These are phyloP conservation scores for Leiothrix lutea DNA, from an alignment of 2,113 vertebrate species.

Conservation along the genomic window DNA sequence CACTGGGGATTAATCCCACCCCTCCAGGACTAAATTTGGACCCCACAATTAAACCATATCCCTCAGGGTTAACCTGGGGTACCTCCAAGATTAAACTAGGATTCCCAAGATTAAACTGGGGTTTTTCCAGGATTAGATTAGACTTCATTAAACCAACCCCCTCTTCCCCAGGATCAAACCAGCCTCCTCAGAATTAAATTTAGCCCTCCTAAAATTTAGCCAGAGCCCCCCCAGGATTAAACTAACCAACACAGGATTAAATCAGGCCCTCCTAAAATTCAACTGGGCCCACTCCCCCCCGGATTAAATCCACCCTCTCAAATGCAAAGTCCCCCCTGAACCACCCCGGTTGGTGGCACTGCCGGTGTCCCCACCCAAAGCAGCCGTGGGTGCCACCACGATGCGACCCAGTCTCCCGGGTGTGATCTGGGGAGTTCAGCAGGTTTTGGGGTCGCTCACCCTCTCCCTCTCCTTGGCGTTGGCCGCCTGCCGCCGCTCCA, in stretches of 20 bases:
- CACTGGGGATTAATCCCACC: not conserved
- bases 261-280: not conserved
- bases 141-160: not conserved
- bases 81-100: not conserved
- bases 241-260: not conserved
- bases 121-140: not conserved
- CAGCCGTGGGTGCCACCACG: accelerated
- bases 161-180: not conserved
- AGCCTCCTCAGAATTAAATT: not conserved
- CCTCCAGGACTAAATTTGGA: not conserved
- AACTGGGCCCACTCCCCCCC: accelerated
- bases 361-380: accelerated
- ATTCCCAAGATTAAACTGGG: not conserved
- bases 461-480: constrained; percentile 30
- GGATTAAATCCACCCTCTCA: not conserved
- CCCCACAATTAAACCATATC: not conserved
- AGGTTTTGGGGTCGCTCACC: not conserved
- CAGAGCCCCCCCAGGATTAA: not conserved
- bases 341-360: not conserved
- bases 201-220: not conserved
- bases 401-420: accelerated
- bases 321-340: accelerated
- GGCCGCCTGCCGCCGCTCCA: not conserved
- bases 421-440: accelerated
- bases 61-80: not conserved